These are phyloP conservation scores for Sycophila sp. DNA, from an alignment of 1,140 invertebrate genomes.

Conservation along the genomic window DNA sequence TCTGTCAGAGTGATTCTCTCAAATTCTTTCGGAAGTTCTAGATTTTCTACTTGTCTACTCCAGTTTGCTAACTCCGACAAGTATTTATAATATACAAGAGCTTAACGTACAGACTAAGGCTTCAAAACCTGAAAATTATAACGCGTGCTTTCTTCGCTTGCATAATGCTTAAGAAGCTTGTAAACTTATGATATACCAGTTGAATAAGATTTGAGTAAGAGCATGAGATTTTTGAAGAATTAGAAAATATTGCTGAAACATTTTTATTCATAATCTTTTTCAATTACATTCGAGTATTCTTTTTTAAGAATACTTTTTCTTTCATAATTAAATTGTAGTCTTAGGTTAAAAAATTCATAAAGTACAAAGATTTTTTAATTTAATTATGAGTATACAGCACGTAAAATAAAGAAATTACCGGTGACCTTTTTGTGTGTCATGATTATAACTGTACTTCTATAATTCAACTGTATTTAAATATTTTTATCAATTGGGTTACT, in stretches of 20 bases:
- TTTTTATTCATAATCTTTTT: background rate
- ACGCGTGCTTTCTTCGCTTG: background rate
- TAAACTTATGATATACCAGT: background rate
- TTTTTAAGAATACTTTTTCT: too few relatives aligned
- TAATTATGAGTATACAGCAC: background rate
- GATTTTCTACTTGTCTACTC: background rate
- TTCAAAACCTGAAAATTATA: slow-evolving; percentile 5
- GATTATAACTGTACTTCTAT: background rate
- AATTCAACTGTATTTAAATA: background rate
- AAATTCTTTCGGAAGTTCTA: background rate
- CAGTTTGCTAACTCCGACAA: background rate
- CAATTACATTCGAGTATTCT: background rate
- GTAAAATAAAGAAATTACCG: background rate
- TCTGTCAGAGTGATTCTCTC: background rate
- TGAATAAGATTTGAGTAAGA: background rate
- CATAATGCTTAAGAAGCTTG: slow-evolving; percentile 15
- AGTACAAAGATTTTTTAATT: background rate
- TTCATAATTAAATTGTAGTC: too few relatives aligned
- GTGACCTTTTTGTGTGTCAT: background rate
- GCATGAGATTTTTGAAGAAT: background rate
- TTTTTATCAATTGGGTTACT: background rate
- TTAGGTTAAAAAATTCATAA: background rate
- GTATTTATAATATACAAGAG: background rate
- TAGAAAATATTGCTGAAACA: background rate
- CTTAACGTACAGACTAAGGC: background rate